A percentile compares a stretch with the other conserved stretches of the same genome.
Evolutionary conservation across 64 coral and sea anemone species (phyloP).

Genomic region (Stichodactyla helianthus): DNA sequence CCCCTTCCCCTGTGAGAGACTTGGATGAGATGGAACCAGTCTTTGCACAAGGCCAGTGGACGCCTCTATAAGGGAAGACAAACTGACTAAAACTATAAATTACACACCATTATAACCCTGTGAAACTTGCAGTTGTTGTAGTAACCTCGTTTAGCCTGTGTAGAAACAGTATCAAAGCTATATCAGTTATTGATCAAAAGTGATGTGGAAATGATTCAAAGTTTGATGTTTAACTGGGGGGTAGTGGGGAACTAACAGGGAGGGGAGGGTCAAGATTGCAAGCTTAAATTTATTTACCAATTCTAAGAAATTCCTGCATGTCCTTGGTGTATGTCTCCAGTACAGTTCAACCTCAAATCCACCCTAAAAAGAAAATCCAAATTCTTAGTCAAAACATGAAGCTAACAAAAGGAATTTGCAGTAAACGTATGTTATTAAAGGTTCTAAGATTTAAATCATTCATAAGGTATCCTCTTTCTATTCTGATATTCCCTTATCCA

Average conservation of each 20-base stretch:
- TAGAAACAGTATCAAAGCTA: neutral
- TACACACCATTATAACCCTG: conserved; percentile 89
- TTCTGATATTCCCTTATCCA: too few relatives aligned
- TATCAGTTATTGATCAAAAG: neutral
- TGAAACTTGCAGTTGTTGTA: conserved; percentile 98
- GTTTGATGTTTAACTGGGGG: neutral
- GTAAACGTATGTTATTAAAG: neutral
- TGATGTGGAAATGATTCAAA: neutral
- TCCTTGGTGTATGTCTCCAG: conserved; percentile 91
- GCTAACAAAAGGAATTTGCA: neutral
- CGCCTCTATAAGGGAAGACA: neutral
- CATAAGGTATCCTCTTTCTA: too few relatives aligned
- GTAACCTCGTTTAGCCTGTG: conserved; percentile 79
- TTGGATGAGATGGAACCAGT: too few relatives aligned
- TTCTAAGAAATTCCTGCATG: conserved; percentile 91
- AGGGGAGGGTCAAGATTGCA: neutral
- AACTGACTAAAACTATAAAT: neutral
- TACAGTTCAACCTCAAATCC: conserved; percentile 83
- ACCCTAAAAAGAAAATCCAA: conserved; percentile 46
- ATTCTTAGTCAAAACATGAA: neutral
- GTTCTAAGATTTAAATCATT: too few relatives aligned
- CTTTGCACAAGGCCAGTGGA: too few relatives aligned
- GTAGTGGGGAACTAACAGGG: neutral
- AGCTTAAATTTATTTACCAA: conserved; percentile 45
- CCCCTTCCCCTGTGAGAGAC: too few relatives aligned